Evolutionary conservation across 2,797 vertebrate species (phyloP).

Genomic region (Pseudochirops cupreus): DNA sequence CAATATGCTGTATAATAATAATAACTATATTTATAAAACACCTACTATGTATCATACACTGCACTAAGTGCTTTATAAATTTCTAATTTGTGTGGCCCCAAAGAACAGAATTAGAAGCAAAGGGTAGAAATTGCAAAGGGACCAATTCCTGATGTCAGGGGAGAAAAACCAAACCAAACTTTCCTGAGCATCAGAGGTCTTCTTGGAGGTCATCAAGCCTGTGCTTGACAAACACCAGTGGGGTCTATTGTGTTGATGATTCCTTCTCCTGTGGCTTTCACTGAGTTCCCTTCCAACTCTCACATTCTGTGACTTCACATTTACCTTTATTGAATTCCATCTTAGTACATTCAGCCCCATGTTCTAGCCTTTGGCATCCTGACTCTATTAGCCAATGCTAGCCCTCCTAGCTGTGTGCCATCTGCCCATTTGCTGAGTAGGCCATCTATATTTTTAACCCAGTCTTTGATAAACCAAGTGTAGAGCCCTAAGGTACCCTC

Average conservation of each 20-base stretch:
- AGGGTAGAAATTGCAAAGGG: not conserved
- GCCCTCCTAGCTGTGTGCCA: not conserved
- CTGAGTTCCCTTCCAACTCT: not conserved
- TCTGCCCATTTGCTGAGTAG: not conserved
- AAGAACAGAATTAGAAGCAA: not conserved
- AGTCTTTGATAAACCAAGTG: not conserved
- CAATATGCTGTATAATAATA: not conserved
- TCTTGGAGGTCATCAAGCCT: not conserved
- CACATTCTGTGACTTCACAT: not conserved
- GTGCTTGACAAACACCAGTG: not conserved
- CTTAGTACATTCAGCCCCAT: not conserved
- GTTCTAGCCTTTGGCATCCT: not conserved
- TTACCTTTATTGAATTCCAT: not conserved
- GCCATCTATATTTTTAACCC: not conserved
- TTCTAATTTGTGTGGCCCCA: not conserved
- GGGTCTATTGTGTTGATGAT: not conserved
- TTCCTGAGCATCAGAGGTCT: too few species aligned
- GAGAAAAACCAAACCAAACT: not conserved
- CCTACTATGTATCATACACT: not conserved
- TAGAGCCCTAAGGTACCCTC: not conserved
- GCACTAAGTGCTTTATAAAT: not conserved
- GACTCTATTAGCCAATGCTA: not conserved
- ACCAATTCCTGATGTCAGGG: not conserved
- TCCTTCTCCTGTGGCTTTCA: not conserved
- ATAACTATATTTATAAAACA: not conserved